Evolutionary conservation across 2,888 invertebrate genomes (phyloP).

Genomic region (Strigamia crassipes): DNA sequence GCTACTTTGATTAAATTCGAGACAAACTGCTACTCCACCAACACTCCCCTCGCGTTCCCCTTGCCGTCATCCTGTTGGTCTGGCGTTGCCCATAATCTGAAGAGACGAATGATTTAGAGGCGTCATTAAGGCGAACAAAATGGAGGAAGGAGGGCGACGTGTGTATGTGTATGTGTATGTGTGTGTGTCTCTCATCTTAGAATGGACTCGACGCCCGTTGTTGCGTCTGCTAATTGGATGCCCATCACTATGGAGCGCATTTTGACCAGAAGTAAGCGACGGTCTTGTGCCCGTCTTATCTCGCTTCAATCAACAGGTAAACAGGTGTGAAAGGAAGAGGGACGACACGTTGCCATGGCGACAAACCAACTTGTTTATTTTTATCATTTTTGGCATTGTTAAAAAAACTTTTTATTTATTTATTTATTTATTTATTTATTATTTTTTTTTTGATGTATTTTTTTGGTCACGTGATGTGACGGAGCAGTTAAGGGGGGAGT

Average conservation of each 20-base stretch:
- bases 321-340: constrained; percentile 36
- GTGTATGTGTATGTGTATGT: background rate
- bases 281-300: constrained; percentile 12
- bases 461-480: too few species aligned
- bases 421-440: too few species aligned
- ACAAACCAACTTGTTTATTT: background rate
- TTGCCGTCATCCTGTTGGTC: constrained; percentile 24
- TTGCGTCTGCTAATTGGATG: constrained; percentile 34
- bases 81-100: constrained; percentile 35
- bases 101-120: constrained; percentile 44
- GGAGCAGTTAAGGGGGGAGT: too few species aligned
- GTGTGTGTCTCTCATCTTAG: constrained; percentile 39
- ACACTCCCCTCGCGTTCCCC: constrained; percentile 6
- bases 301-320: constrained; percentile 40
- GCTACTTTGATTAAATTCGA: constrained; percentile 47
- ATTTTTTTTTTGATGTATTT: too few species aligned
- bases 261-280: constrained; percentile 20
- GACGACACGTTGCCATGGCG: background rate
- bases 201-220: constrained; percentile 32
- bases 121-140: constrained; percentile 43
- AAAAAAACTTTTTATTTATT: background rate
- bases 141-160: constrained; percentile 33
- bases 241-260: constrained; percentile 32
- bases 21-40: constrained; percentile 43
- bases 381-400: background rate